Evolutionary conservation across 2,888 invertebrate species (phyloP).

Genomic region (Microctonus brassicae): DNA sequence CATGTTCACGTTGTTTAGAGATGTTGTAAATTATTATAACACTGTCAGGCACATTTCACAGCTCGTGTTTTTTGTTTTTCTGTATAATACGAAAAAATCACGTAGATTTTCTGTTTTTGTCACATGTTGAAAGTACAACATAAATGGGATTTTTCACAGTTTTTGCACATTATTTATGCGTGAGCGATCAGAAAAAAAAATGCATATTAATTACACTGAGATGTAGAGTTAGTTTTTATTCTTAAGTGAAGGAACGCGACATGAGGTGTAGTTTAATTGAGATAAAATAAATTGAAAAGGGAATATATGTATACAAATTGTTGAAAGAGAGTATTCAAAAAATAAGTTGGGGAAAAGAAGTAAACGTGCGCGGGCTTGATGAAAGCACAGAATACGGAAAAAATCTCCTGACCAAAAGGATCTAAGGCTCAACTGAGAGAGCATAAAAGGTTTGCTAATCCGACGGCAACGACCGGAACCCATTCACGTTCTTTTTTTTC

Average conservation of each 20-base stretch:
- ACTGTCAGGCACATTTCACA: not conserved
- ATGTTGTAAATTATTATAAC: not conserved
- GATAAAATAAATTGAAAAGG: not conserved
- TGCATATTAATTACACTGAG: not conserved
- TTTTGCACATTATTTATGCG: not conserved
- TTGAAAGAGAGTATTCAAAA: not conserved
- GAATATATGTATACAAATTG: not conserved
- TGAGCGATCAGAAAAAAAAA: not conserved
- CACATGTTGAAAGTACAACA: not conserved
- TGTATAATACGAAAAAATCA: too few species aligned
- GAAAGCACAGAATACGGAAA: slow-evolving; percentile 30
- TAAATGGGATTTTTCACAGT: not conserved
- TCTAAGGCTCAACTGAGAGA: slow-evolving; percentile 21
- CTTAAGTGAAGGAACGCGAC: not conserved
- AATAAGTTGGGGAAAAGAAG: not conserved
- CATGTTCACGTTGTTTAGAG: not conserved
- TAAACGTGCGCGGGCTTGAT: slow-evolving; percentile 24
- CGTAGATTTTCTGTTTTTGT: not conserved
- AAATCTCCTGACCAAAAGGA: slow-evolving; percentile 32
- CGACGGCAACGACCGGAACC: not conserved
- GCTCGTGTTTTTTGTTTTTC: too few species aligned
- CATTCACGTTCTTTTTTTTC: not conserved
- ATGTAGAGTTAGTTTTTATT: not conserved
- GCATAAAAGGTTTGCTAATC: slow-evolving; percentile 30
- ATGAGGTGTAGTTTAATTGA: not conserved